phyloP scores from a whole-genome alignment of 2,113 vertebrate genomes.

The Myiagra hebetior region DNA sequence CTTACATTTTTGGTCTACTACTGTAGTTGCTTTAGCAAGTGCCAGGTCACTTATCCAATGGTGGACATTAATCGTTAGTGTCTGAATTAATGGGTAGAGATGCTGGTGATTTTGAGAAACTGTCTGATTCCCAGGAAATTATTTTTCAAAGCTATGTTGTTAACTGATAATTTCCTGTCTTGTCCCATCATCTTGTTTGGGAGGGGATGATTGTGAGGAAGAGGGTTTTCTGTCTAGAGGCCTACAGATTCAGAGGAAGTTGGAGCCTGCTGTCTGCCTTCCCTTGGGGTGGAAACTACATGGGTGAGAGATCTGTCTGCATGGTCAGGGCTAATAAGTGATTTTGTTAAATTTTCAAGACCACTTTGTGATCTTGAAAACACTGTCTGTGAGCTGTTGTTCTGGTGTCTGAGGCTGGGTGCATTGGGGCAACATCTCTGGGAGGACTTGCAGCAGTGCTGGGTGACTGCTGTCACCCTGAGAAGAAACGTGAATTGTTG shows the following conservation, averaged over 20 bases:
- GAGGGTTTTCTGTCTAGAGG: neutral
- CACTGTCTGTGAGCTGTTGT: neutral
- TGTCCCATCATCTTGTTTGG: neutral
- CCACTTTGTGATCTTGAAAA: neutral
- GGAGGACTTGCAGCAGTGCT: neutral
- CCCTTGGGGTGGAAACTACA: neutral
- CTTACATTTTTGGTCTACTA: neutral
- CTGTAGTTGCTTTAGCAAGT: neutral
- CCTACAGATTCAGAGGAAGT: neutral
- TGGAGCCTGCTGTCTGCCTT: neutral
- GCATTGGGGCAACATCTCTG: accelerated
- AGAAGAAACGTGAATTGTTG: neutral
- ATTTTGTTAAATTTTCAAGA: neutral
- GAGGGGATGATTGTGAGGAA: neutral
- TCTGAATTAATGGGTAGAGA: neutral
- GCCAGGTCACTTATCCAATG: neutral
- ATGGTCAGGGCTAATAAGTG: neutral
- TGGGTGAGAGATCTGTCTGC: neutral
- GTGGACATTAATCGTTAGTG: neutral
- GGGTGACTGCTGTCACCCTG: neutral
- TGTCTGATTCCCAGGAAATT: neutral
- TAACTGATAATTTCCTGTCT: neutral
- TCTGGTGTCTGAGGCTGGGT: neutral
- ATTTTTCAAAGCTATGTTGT: neutral
- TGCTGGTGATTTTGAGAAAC: neutral